Conservation (phyloP, 2,113 vertebrate species). For the Phyllopteryx taeniolatus region DNA sequence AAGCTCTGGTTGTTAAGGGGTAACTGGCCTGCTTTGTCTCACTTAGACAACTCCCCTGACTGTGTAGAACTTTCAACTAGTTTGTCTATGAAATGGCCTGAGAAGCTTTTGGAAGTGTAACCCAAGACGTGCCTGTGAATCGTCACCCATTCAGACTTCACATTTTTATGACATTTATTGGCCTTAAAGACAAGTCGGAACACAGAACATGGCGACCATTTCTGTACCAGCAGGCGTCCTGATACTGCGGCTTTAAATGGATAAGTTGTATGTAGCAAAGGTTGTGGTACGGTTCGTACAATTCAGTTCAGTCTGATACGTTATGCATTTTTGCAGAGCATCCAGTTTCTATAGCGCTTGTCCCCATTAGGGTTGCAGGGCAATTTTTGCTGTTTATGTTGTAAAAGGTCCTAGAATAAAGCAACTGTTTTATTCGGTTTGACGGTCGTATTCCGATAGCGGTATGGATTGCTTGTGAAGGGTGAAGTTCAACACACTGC, state of each 20-base stretch:
- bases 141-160: conserved; percentile 34
- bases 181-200: conserved; percentile 46
- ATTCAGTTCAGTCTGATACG: conserved; percentile 12
- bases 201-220: conserved; percentile 40
- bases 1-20: neutral
- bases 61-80: conserved; percentile 26
- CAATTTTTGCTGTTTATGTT: no score
- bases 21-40: conserved; percentile 3
- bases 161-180: conserved; percentile 37
- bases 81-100: conserved; percentile 28
- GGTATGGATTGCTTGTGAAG: no score
- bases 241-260: neutral
- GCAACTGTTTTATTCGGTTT: no score
- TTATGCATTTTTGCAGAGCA: neutral
- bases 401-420: no score
- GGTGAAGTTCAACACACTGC: no score
- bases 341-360: neutral
- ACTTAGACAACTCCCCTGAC: conserved; percentile 6
- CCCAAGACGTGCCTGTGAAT: conserved; percentile 36
- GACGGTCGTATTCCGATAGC: no score
- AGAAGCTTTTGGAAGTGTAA: conserved; percentile 30
- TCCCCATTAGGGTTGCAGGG: neutral
- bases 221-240: neutral
- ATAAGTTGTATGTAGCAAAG: neutral
- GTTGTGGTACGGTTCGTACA: neutral